phyloP scores from a whole-genome alignment of 2,113 vertebrate species.

The Murina feae region DNA sequence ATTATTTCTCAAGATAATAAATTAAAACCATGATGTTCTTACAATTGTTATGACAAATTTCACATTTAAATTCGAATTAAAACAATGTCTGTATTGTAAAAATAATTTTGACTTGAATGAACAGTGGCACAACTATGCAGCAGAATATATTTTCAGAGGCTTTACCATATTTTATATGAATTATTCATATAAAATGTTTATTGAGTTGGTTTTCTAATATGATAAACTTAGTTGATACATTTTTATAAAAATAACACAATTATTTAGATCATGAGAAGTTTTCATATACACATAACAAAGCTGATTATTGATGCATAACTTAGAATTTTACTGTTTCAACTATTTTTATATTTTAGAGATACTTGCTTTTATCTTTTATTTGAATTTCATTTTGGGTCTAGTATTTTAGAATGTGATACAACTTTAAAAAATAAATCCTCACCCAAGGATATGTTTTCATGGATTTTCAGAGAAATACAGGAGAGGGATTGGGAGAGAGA shows the following conservation, averaged over 20 bases:
- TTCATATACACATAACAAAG: background rate
- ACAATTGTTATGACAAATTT: conserved; percentile 13
- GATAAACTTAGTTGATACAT: background rate
- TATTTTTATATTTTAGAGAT: background rate
- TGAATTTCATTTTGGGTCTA: background rate
- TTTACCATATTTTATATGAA: conserved; percentile 23
- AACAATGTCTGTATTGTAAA: background rate
- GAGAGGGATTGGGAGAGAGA: background rate
- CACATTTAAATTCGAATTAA: background rate
- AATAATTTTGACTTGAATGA: background rate
- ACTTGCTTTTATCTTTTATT: background rate
- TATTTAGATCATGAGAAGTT: background rate
- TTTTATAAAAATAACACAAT: conserved; percentile 18
- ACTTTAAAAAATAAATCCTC: background rate
- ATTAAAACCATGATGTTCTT: background rate
- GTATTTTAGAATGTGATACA: background rate
- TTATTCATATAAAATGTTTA: conserved; percentile 33
- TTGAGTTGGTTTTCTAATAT: conserved; percentile 23
- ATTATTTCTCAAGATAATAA: conserved; percentile 5
- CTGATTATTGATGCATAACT: background rate
- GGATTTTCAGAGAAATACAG: background rate
- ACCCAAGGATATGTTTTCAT: background rate
- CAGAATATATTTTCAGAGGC: background rate
- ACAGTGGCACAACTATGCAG: background rate
- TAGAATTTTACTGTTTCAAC: background rate